Conservation (phyloP, 2,113 vertebrate species). For the Lophotis ruficrista region DNA sequence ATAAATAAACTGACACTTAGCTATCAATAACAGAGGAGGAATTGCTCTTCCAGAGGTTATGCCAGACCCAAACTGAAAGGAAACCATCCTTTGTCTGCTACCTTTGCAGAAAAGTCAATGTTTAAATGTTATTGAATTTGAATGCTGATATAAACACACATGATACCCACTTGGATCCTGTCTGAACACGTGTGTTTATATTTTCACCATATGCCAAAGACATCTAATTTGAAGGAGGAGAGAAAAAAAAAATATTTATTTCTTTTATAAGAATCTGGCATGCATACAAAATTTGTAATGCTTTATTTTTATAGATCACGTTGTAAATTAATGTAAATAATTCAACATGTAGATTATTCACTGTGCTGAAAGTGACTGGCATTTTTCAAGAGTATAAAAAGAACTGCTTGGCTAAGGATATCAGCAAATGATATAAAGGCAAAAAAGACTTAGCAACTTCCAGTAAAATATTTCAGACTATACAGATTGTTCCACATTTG, state of each 20-base stretch:
- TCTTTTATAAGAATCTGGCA: conserved; percentile 10
- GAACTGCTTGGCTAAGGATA: not conserved
- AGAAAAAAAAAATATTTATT: not conserved
- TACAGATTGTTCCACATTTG: conserved; percentile 1
- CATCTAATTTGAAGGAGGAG: not conserved
- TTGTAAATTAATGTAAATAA: conserved; percentile 55
- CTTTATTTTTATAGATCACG: conserved; percentile 2
- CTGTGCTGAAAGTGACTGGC: conserved; percentile 8
- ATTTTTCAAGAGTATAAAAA: conserved; percentile 23
- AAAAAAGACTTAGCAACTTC: not conserved
- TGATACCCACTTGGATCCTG: not conserved
- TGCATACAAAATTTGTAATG: not conserved
- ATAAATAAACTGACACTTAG: not conserved
- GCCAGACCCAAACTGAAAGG: not conserved
- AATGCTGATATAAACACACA: not conserved
- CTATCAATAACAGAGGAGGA: not conserved
- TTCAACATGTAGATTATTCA: conserved; percentile 19
- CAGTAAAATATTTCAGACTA: not conserved
- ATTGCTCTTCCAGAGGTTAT: not conserved
- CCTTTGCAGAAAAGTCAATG: not conserved
- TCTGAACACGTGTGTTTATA: not conserved
- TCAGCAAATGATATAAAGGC: not conserved
- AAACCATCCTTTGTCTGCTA: not conserved
- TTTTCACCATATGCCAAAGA: conserved; percentile 18
- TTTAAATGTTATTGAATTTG: not conserved